A percentile compares a stretch with the other conserved stretches of the same genome.
Conservation (phyloP, 2,888 invertebrate genomes). For the Drosophila limbata region DNA sequence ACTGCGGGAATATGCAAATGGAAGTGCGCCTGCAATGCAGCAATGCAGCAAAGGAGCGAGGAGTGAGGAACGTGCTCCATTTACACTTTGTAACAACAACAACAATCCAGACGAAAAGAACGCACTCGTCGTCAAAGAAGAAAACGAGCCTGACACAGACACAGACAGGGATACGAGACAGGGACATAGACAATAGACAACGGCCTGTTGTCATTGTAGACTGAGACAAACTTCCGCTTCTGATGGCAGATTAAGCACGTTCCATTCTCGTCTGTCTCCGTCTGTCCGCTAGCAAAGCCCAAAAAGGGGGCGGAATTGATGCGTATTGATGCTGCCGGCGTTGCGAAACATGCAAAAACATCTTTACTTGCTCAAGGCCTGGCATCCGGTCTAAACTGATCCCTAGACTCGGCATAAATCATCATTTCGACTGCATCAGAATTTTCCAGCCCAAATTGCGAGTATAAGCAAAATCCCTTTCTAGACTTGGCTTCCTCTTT, state of each 20-base stretch:
- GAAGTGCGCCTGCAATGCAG: slow-evolving; percentile 79
- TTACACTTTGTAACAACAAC: slow-evolving; percentile 28
- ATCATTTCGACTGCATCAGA: slow-evolving; percentile 20
- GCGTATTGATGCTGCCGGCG: slow-evolving; percentile 76
- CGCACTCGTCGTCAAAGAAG: slow-evolving; percentile 66
- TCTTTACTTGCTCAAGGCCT: slow-evolving; percentile 71
- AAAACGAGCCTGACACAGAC: slow-evolving; percentile 50
- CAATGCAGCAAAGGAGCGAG: slow-evolving; percentile 57
- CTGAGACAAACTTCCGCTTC: slow-evolving; percentile 75
- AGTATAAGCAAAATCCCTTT: background rate
- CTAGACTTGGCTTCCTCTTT: background rate
- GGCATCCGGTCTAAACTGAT: slow-evolving; percentile 48
- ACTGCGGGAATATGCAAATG: slow-evolving; percentile 69
- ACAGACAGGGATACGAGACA: slow-evolving; percentile 10
- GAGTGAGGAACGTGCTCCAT: slow-evolving; percentile 58
- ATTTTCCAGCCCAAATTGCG: background rate
- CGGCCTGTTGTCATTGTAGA: slow-evolving; percentile 27
- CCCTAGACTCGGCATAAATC: slow-evolving; percentile 39
- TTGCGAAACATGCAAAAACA: slow-evolving; percentile 66
- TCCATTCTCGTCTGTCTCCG: slow-evolving; percentile 53
- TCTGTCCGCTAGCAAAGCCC: background rate
- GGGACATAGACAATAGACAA: slow-evolving; percentile 44
- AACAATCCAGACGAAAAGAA: slow-evolving; percentile 33
- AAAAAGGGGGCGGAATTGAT: slow-evolving; percentile 54
- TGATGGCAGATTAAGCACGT: slow-evolving; percentile 82